These are phyloP conservation scores for Epinephelus lanceolatus DNA, from an alignment of 2,113 vertebrate species.

Conservation along the genomic window DNA sequence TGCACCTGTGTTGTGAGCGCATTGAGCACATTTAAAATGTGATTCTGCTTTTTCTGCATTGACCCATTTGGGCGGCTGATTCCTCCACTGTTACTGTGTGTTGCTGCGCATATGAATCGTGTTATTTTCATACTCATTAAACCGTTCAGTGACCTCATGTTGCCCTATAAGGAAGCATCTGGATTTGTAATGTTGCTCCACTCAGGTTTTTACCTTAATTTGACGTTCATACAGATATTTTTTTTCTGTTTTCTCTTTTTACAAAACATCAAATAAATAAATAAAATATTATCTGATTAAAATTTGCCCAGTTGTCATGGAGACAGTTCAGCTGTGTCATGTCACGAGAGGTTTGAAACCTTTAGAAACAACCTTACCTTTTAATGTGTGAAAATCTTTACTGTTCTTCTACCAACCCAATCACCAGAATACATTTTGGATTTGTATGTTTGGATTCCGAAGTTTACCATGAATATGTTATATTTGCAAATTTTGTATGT, in stretches of 20 bases:
- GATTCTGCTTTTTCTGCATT: background rate
- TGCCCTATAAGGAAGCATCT: background rate
- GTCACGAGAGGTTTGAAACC: background rate
- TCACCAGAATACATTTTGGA: no score
- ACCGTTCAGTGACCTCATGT: background rate
- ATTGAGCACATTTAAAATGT: background rate
- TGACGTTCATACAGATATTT: background rate
- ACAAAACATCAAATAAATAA: background rate
- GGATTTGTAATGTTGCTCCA: background rate
- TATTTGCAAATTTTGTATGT: no score
- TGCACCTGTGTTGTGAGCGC: conserved; percentile 8
- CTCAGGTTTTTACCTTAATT: background rate
- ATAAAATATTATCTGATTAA: background rate
- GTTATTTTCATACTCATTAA: conserved; percentile 1
- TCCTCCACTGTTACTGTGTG: background rate
- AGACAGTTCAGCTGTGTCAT: background rate
- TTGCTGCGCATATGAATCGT: background rate
- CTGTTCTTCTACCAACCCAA: no score
- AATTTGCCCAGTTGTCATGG: background rate
- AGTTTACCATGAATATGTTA: no score
- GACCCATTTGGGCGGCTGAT: background rate
- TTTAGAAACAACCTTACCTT: background rate
- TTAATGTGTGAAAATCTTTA: background rate
- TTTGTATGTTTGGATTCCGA: no score
- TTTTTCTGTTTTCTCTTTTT: background rate